Percentiles rank a stretch among this genome's conserved stretches.
These are phyloP conservation scores for Trypoxylus dichotomus DNA, from an alignment of 1,140 invertebrate genomes.

Conservation along the genomic window DNA sequence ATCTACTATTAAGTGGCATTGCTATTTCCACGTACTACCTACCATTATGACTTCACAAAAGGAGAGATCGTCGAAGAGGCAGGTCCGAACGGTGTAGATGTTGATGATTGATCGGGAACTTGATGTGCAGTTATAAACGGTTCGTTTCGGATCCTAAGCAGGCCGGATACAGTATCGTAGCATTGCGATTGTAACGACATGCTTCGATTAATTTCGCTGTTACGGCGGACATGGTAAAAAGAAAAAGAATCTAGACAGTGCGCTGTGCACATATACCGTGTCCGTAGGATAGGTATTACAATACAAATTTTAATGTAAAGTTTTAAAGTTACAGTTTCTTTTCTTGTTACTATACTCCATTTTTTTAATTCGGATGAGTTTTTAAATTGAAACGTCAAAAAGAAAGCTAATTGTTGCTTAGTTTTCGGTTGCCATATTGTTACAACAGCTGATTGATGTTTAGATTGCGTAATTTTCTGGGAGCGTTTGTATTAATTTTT, in stretches of 20 bases:
- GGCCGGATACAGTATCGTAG: neutral
- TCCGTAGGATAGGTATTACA: too few species aligned
- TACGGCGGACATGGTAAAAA: neutral
- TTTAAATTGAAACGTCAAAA: too few species aligned
- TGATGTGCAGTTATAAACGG: conserved; percentile 15
- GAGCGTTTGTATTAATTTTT: too few species aligned
- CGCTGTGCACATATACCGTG: too few species aligned
- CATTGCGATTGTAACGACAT: neutral
- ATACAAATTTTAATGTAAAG: too few species aligned
- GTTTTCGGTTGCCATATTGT: too few species aligned
- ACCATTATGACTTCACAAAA: neutral
- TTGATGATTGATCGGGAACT: neutral
- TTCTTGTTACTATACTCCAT: too few species aligned
- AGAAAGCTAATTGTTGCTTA: too few species aligned
- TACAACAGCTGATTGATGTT: too few species aligned
- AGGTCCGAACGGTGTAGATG: neutral
- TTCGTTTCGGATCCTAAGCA: neutral
- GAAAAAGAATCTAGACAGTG: neutral
- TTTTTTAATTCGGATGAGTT: too few species aligned
- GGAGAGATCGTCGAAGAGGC: neutral
- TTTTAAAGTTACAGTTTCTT: too few species aligned
- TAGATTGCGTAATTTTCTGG: too few species aligned
- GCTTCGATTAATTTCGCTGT: conserved; percentile 21
- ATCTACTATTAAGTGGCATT: neutral
- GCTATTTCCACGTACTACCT: neutral